These are phyloP conservation scores for Ailurus styani DNA, from an alignment of 2,113 vertebrate species.

Conservation along the genomic window DNA sequence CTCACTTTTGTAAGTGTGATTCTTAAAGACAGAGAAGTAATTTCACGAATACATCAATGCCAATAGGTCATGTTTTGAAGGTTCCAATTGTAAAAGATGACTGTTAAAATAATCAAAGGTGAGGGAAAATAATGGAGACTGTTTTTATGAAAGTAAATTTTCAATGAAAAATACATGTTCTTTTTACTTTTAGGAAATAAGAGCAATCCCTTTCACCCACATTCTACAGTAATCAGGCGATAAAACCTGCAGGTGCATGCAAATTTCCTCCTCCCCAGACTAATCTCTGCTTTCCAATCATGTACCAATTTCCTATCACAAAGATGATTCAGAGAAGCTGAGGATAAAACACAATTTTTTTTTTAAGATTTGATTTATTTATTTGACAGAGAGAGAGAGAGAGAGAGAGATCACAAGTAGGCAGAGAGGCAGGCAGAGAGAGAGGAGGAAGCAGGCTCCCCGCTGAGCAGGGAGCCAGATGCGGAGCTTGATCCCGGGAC, in stretches of 20 bases:
- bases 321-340: not conserved
- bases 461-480: too few relatives aligned
- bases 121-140: not conserved
- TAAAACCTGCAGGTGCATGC: not conserved
- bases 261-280: not conserved
- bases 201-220: not conserved
- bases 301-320: not conserved
- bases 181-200: not conserved
- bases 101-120: slow-evolving; percentile 25
- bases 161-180: not conserved
- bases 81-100: not conserved
- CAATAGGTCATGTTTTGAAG: slow-evolving; percentile 42
- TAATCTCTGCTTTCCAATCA: not conserved
- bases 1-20: not conserved
- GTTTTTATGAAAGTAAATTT: not conserved
- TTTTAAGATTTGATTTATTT: too few relatives aligned
- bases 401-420: too few relatives aligned
- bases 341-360: not conserved
- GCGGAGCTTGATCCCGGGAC: too few relatives aligned
- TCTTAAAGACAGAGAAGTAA: slow-evolving; percentile 32
- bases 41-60: slow-evolving; percentile 24
- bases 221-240: not conserved
- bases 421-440: too few relatives aligned
- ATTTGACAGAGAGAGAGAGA: too few relatives aligned
- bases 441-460: too few relatives aligned